A percentile compares a stretch with the other conserved stretches of the same genome.
phyloP scores from a whole-genome alignment of 2,113 vertebrate species.

The Pimephales promelas region DNA sequence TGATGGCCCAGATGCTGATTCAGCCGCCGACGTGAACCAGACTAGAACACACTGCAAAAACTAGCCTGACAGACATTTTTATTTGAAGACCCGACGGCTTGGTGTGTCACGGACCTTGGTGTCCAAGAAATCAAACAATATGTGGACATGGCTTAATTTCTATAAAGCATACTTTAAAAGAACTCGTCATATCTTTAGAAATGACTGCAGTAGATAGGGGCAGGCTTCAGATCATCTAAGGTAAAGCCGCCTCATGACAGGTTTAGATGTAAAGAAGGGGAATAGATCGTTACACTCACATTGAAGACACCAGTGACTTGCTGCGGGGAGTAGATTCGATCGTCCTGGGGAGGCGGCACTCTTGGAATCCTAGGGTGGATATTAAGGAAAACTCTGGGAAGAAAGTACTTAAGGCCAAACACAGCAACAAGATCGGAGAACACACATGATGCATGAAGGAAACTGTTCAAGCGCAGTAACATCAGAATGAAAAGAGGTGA shows the following conservation, averaged over 20 bases:
- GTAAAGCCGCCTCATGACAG: background rate
- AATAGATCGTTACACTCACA: conserved; percentile 68
- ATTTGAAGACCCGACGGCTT: no score
- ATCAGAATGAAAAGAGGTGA: background rate
- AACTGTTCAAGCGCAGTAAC: background rate
- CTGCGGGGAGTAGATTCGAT: conserved; percentile 76
- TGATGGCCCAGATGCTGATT: no score
- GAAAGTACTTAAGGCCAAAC: conserved; percentile 57
- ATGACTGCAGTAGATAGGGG: background rate
- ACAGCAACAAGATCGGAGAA: conserved; percentile 52
- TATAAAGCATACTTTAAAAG: background rate
- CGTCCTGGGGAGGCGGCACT: conserved; percentile 75
- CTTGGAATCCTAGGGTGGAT: conserved; percentile 72
- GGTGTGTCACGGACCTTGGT: no score
- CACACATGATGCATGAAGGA: conserved; percentile 43
- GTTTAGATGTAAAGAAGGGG: background rate
- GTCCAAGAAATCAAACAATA: background rate
- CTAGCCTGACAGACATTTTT: no score
- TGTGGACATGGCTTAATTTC: background rate
- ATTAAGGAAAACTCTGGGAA: conserved; percentile 73
- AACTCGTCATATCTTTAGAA: background rate
- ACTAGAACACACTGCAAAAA: no score
- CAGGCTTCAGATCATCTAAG: background rate
- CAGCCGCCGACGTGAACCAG: no score
- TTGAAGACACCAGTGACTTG: conserved; percentile 76